These are phyloP conservation scores for Cephus sareptanus DNA, from an alignment of 2,888 invertebrate species.

Conservation along the genomic window DNA sequence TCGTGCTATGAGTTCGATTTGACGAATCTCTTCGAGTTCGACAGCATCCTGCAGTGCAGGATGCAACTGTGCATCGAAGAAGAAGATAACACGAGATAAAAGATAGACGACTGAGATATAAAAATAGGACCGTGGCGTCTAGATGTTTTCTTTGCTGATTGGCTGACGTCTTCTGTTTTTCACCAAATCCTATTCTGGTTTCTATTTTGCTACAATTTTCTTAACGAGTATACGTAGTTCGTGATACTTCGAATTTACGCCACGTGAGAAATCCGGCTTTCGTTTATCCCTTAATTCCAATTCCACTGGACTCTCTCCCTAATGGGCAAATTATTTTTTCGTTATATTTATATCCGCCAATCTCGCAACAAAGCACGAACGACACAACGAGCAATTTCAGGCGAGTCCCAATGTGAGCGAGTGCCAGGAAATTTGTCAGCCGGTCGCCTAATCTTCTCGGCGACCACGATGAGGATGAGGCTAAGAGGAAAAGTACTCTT, in stretches of 20 bases:
- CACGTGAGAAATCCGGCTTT: neutral
- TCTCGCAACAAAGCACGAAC: neutral
- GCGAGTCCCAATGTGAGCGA: neutral
- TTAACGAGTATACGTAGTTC: neutral
- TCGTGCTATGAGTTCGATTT: constrained; percentile 42
- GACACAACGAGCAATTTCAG: neutral
- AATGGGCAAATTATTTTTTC: neutral
- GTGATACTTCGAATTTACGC: neutral
- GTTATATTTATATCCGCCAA: neutral
- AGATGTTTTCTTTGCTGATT: constrained; percentile 49
- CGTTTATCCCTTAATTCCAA: neutral
- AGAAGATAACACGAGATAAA: neutral
- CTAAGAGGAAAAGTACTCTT: neutral
- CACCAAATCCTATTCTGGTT: constrained; percentile 4
- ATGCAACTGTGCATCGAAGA: neutral
- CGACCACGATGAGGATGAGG: neutral
- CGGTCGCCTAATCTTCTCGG: neutral
- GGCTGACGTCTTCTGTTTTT: constrained; percentile 20
- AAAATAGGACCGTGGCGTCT: constrained; percentile 25
- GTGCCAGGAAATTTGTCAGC: neutral
- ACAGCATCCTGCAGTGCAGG: constrained; percentile 44
- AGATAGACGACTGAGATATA: neutral
- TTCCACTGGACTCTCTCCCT: neutral
- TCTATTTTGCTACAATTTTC: constrained; percentile 7
- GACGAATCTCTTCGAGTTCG: constrained; percentile 47